These are phyloP conservation scores for Chloroclystis v-ata DNA, from an alignment of 2,888 invertebrate genomes.

Conservation along the genomic window DNA sequence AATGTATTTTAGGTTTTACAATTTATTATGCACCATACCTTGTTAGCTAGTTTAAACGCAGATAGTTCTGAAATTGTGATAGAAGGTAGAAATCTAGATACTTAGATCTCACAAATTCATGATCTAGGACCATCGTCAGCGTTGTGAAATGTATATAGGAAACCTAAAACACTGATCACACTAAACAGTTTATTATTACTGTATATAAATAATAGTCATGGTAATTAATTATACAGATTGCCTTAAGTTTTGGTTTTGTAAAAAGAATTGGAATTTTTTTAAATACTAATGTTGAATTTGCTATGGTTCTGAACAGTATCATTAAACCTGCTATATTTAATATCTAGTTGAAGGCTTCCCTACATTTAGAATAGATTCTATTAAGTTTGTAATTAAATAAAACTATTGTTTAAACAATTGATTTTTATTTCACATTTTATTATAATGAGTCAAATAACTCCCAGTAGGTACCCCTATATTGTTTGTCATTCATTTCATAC, in stretches of 20 bases:
- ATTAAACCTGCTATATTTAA: slow-evolving; percentile 3
- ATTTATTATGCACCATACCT: slow-evolving; percentile 5
- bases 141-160: slow-evolving; percentile 19
- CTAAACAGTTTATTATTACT: neutral
- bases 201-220: no score
- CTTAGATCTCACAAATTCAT: slow-evolving; percentile 16
- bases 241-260: no score
- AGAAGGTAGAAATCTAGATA: slow-evolving; percentile 9
- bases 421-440: slow-evolving; percentile 20
- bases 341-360: slow-evolving; percentile 34
- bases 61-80: slow-evolving; percentile 12
- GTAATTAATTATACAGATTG: no score
- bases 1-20: slow-evolving; percentile 6
- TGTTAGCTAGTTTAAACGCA: slow-evolving; percentile 10
- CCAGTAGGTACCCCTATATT: no score
- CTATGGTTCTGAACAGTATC: neutral
- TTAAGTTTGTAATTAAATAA: slow-evolving; percentile 54
- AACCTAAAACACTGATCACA: slow-evolving; percentile 8
- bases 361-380: slow-evolving; percentile 34
- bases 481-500: no score
- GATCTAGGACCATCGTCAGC: slow-evolving; percentile 12
- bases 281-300: no score
- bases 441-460: neutral
- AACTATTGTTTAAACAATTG: slow-evolving; percentile 43
- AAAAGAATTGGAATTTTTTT: no score